Percentiles rank a stretch among this genome's conserved stretches.
Conservation (phyloP, 2,797 vertebrate species). For the Capromys pilorides region DNA sequence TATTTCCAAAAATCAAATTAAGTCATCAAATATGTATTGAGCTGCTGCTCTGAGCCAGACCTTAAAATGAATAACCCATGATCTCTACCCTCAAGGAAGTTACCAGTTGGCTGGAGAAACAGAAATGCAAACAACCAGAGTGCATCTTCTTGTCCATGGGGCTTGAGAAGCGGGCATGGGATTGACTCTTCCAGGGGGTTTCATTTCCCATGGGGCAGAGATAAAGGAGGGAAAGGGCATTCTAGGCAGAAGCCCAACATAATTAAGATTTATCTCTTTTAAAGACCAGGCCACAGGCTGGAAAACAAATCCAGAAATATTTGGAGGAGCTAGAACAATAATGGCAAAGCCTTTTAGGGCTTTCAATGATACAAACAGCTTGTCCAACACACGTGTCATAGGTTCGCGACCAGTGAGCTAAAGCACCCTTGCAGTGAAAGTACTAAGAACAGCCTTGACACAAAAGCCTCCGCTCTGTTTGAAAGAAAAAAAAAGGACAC, state of each 20-base stretch:
- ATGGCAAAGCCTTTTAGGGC: background rate
- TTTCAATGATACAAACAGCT: background rate
- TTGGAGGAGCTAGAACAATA: background rate
- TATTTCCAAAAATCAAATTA: slow-evolving; percentile 67
- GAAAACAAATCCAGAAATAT: slow-evolving; percentile 29
- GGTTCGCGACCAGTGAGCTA: background rate
- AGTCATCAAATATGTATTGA: slow-evolving; percentile 65
- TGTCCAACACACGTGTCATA: background rate
- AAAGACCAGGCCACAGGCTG: slow-evolving; percentile 26
- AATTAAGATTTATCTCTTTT: background rate
- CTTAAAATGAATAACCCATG: slow-evolving; percentile 62
- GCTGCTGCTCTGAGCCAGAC: slow-evolving; percentile 39
- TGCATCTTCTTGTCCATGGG: background rate
- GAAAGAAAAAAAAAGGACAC: background rate
- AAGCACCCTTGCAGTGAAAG: background rate
- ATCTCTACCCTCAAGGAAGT: slow-evolving; percentile 55
- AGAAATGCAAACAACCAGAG: background rate
- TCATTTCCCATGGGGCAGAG: background rate
- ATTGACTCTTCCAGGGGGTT: background rate
- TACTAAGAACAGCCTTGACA: background rate
- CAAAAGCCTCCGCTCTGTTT: background rate
- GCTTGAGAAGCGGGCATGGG: background rate
- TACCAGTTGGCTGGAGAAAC: background rate
- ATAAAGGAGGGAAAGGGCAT: background rate
- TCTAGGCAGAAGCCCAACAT: background rate